Conservation (phyloP, 2,797 vertebrate species). For the Sparidentex hasta region DNA sequence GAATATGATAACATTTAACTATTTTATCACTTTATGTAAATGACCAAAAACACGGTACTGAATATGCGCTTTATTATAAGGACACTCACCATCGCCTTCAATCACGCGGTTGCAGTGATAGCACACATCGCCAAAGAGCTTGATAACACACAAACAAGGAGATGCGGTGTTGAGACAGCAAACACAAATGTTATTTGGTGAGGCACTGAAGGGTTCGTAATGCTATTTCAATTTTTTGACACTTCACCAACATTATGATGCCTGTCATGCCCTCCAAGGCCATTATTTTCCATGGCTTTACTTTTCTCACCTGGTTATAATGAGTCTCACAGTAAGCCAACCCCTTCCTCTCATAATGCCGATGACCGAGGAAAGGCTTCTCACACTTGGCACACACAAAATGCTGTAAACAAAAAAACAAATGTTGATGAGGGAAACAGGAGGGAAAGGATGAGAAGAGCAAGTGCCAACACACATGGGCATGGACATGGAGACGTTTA, state of each 20-base stretch:
- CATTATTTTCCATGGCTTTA: not conserved
- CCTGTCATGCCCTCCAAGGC: not conserved
- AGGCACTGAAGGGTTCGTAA: not conserved
- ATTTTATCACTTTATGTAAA: constrained; percentile 11
- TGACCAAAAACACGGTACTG: not conserved
- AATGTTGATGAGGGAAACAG: constrained; percentile 22
- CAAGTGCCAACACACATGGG: constrained; percentile 13
- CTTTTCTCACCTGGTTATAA: constrained; percentile 94
- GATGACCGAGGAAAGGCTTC: constrained; percentile 98
- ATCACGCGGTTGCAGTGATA: constrained; percentile 99
- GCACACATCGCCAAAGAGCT: constrained; percentile 99
- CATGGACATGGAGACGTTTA: constrained; percentile 7
- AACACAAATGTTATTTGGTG: constrained; percentile 4
- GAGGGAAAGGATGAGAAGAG: not conserved
- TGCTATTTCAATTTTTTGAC: not conserved
- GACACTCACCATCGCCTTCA: constrained; percentile 95
- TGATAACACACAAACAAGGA: constrained; percentile 40
- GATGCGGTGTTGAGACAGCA: constrained; percentile 19
- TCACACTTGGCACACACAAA: constrained; percentile 91
- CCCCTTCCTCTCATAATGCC: constrained; percentile 98
- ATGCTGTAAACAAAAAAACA: constrained; percentile 81
- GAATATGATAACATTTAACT: constrained; percentile 5
- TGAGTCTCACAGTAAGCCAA: constrained; percentile 99
- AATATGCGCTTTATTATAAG: constrained; percentile 33
- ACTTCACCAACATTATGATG: not conserved